Conservation (phyloP, 2,113 vertebrate genomes). For the Bubo blakistoni region DNA sequence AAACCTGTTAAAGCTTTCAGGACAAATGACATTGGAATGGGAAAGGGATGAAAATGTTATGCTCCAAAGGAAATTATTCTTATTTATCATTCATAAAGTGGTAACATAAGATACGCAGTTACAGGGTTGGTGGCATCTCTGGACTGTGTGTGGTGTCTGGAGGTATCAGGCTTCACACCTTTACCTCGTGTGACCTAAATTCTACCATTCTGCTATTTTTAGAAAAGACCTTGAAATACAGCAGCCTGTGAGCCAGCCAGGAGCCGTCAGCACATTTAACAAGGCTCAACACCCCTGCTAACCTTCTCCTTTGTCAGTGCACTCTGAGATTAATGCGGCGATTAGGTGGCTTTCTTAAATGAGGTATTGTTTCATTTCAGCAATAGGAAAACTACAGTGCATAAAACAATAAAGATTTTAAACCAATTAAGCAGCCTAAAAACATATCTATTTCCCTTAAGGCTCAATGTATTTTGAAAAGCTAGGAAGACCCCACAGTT, state of each 20-base stretch:
- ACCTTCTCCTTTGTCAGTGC: background rate
- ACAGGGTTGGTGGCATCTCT: background rate
- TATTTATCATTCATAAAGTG: background rate
- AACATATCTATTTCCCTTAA: background rate
- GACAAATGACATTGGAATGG: background rate
- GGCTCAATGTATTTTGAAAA: background rate
- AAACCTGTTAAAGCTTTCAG: background rate
- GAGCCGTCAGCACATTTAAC: background rate
- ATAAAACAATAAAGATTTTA: constrained; percentile 21
- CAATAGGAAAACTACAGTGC: constrained; percentile 29
- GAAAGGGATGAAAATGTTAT: background rate
- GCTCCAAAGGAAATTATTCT: background rate
- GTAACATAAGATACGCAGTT: background rate
- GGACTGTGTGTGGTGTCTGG: background rate
- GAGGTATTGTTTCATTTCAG: constrained; percentile 45
- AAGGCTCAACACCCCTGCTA: background rate
- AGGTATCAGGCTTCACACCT: background rate
- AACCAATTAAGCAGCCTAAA: background rate
- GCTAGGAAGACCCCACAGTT: background rate
- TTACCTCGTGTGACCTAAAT: constrained; percentile 1
- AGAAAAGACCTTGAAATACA: background rate
- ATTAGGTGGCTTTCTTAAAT: constrained; percentile 31
- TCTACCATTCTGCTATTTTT: constrained; percentile 15
- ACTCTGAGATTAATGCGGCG: background rate
- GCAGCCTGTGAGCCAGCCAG: constrained; percentile 12